Conservation (phyloP, 2,113 vertebrate species). For the Ariopsis seemanni region DNA sequence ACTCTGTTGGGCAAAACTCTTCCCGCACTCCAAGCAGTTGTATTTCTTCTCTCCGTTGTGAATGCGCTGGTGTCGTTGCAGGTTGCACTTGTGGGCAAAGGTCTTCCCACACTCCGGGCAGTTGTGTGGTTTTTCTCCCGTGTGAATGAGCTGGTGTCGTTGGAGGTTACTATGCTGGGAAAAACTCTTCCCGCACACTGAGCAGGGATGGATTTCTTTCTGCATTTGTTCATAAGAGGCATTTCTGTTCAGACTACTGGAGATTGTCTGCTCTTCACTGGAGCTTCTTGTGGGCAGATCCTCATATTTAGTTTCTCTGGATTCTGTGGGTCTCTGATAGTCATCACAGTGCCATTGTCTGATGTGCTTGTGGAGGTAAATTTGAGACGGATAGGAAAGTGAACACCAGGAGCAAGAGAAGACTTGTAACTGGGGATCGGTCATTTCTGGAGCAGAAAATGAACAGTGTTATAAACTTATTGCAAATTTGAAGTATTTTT, state of each 20-base stretch:
- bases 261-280: not conserved
- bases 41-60: not conserved
- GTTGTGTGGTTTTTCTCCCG: not conserved
- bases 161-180: constrained; percentile 4
- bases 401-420: not conserved
- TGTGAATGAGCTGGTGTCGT: not conserved
- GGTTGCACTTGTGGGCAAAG: not conserved
- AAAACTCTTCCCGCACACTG: constrained; percentile 1
- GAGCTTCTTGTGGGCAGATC: not conserved
- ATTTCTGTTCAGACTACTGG: not conserved
- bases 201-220: not conserved
- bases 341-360: not conserved
- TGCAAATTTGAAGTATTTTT: not conserved
- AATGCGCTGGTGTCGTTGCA: not conserved
- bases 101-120: not conserved
- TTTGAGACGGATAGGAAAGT: not conserved
- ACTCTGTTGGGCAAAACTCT: constrained; percentile 1
- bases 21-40: not conserved
- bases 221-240: not conserved
- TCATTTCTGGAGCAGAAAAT: not conserved
- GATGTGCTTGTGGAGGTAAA: not conserved
- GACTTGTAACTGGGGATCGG: too few relatives aligned
- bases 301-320: not conserved
- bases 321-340: not conserved
- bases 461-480: not conserved